A percentile compares a stretch with the other conserved stretches of the same genome.
Conservation (phyloP, 2,113 vertebrate genomes). For the Saccopteryx bilineata region DNA sequence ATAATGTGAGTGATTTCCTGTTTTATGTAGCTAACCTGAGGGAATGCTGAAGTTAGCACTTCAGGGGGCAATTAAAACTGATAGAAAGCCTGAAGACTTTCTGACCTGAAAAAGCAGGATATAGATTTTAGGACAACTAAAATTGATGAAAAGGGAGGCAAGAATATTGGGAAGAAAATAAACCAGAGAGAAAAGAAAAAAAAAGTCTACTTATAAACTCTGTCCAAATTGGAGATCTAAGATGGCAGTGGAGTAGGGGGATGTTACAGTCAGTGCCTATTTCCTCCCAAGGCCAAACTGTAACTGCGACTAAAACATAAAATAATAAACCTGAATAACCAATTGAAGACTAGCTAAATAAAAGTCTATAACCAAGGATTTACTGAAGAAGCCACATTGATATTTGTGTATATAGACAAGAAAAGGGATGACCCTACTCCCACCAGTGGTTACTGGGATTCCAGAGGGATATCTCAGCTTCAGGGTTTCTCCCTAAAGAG, state of each 20-base stretch:
- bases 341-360: no score
- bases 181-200: background rate
- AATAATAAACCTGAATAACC: no score
- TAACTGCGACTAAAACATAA: no score
- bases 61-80: background rate
- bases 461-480: no score
- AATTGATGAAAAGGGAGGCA: background rate
- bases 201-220: background rate
- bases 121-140: background rate
- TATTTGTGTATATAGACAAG: no score
- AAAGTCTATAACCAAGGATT: no score
- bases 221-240: background rate
- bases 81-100: background rate
- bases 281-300: no score
- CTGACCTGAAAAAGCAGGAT: background rate
- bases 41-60: background rate
- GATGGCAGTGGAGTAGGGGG: background rate
- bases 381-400: no score
- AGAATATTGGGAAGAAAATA: background rate
- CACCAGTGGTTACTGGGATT: no score
- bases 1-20: background rate
- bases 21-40: background rate
- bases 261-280: background rate
- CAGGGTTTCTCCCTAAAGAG: no score
- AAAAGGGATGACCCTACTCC: no score